A percentile compares a stretch with the other conserved stretches of the same genome.
phyloP scores from a whole-genome alignment of 2,797 vertebrate species.

The Brachyalestes nurse region DNA sequence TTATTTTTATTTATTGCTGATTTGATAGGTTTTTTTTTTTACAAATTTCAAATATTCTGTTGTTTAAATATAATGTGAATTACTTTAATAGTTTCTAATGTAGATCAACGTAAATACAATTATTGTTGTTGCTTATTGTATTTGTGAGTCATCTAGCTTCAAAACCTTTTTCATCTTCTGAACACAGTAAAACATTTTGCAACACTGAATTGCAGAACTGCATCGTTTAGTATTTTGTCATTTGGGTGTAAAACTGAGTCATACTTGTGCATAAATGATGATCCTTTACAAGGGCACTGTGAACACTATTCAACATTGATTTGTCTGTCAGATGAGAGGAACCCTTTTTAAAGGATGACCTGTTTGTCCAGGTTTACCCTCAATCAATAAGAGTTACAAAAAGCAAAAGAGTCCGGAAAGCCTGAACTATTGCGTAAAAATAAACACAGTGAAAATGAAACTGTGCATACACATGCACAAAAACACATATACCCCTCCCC shows the following conservation, averaged over 20 bases:
- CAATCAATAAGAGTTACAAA: slow-evolving; percentile 1
- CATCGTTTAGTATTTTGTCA: not conserved
- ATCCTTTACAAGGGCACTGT: not conserved
- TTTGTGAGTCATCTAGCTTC: no score
- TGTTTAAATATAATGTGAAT: no score
- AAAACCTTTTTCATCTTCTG: not conserved
- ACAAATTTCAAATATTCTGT: no score
- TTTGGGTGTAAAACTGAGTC: not conserved
- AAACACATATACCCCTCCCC: not conserved
- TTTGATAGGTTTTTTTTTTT: no score
- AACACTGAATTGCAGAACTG: not conserved
- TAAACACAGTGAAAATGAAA: slow-evolving; percentile 13
- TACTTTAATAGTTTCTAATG: no score
- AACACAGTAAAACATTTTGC: not conserved
- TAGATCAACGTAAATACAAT: no score
- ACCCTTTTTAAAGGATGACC: not conserved
- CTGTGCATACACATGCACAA: not conserved
- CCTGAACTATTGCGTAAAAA: slow-evolving; percentile 10
- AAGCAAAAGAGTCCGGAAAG: not conserved
- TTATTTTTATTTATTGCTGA: no score
- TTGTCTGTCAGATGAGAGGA: not conserved
- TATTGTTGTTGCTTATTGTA: no score
- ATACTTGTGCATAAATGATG: not conserved
- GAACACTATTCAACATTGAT: not conserved
- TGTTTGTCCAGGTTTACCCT: not conserved